These are phyloP conservation scores for Drosophila demipolita DNA, from an alignment of 2,888 invertebrate species.

Conservation along the genomic window DNA sequence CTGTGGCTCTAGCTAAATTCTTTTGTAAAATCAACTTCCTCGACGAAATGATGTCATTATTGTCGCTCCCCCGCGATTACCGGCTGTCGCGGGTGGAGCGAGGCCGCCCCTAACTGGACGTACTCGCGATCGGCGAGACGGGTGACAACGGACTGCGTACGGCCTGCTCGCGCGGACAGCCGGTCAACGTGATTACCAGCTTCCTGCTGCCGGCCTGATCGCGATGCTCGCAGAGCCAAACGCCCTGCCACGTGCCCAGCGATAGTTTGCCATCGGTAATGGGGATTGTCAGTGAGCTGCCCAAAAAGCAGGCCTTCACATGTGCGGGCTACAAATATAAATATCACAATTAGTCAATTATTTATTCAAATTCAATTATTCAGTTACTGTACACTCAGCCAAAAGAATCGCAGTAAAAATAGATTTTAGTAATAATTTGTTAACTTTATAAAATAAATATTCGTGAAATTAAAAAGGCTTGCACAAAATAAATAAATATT, in stretches of 20 bases:
- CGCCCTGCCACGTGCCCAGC: conserved; percentile 98
- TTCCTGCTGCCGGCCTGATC: conserved; percentile 97
- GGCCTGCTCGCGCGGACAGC: conserved; percentile 93
- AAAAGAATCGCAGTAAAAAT: background rate
- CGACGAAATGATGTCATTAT: conserved; percentile 86
- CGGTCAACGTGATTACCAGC: conserved; percentile 94
- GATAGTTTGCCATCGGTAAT: conserved; percentile 98
- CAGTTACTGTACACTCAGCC: background rate
- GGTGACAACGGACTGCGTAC: conserved; percentile 93
- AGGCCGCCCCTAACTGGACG: conserved; percentile 95
- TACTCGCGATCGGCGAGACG: conserved; percentile 93
- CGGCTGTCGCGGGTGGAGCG: conserved; percentile 87
- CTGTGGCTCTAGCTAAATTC: conserved; percentile 85
- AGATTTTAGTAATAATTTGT: background rate
- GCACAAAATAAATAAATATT: too few species aligned
- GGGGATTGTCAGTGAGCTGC: conserved; percentile 97
- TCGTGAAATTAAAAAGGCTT: background rate
- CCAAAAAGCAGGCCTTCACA: conserved; percentile 98
- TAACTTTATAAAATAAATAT: too few species aligned
- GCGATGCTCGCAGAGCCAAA: conserved; percentile 99
- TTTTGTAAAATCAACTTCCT: conserved; percentile 85
- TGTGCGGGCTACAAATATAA: conserved; percentile 92
- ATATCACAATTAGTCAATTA: background rate
- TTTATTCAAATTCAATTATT: background rate
- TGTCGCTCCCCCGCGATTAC: conserved; percentile 86